Percentiles rank a stretch among this genome's conserved stretches.
Evolutionary conservation across 2,888 invertebrate species (phyloP).

Genomic region (Sylvicola cinctus): DNA sequence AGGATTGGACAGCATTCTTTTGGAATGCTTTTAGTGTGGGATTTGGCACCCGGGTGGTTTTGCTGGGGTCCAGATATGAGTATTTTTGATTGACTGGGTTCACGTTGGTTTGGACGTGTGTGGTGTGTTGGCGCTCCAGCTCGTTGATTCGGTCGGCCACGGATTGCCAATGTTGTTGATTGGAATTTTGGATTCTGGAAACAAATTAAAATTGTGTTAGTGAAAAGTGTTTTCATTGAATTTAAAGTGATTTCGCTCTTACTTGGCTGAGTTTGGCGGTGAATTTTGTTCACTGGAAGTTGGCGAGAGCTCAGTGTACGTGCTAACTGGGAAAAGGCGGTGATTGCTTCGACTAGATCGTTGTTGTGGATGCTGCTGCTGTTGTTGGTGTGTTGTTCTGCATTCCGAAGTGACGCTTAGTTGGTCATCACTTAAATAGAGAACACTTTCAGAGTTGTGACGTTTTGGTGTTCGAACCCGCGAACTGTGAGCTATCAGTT

Average conservation of each 20-base stretch:
- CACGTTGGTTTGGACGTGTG: constrained; percentile 1
- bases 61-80: constrained; percentile 50
- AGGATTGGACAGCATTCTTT: constrained; percentile 61
- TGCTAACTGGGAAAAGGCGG: constrained; percentile 46
- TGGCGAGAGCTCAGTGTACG: constrained; percentile 34
- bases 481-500: constrained; percentile 55
- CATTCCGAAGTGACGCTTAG: constrained; percentile 11
- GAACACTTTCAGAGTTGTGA: constrained; percentile 55
- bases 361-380: constrained; percentile 3
- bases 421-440: constrained; percentile 37
- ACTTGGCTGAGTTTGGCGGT: not conserved
- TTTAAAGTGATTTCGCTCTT: too few species aligned
- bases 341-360: constrained; percentile 24
- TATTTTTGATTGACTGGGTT: constrained; percentile 28
- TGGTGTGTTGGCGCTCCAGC: constrained; percentile 30
- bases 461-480: constrained; percentile 56
- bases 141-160: constrained; percentile 45
- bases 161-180: constrained; percentile 27
- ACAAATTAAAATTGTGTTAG: not conserved
- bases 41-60: constrained; percentile 47
- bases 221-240: too few species aligned
- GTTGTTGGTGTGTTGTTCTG: constrained; percentile 10
- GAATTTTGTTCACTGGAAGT: constrained; percentile 1
- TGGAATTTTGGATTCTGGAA: not conserved
- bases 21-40: constrained; percentile 61